These are phyloP conservation scores for Tolmerus cingulatus DNA, from an alignment of 2,888 invertebrate genomes.

Conservation along the genomic window DNA sequence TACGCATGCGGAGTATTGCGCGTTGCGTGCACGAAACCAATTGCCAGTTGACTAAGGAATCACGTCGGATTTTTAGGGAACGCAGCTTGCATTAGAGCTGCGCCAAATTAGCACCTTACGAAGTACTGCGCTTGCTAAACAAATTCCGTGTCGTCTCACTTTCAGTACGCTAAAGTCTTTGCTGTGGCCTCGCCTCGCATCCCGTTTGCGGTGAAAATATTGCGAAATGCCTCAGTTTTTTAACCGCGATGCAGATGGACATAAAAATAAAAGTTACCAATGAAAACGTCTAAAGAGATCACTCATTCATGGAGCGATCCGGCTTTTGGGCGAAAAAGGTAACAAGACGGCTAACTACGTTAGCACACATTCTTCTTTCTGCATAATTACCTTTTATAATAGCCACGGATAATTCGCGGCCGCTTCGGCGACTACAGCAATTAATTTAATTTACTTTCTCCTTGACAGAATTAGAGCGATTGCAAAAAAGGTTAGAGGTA, in stretches of 20 bases:
- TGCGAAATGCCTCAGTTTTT: background rate
- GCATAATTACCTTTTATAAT: background rate
- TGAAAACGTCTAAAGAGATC: constrained; percentile 4
- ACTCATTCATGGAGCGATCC: background rate
- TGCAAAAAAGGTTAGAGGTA: background rate
- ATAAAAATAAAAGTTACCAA: constrained; percentile 22
- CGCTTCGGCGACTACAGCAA: background rate
- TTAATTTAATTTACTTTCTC: constrained; percentile 14
- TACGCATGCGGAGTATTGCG: background rate
- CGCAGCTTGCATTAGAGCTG: background rate
- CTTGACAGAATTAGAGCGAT: constrained; percentile 4
- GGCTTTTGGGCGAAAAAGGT: constrained; percentile 11
- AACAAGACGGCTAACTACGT: background rate
- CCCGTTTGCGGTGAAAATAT: background rate
- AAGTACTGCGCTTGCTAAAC: background rate
- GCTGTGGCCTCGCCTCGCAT: background rate
- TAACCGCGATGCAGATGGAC: background rate
- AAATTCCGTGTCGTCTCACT: background rate
- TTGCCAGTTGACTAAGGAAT: background rate
- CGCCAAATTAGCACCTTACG: background rate
- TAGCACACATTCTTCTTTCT: constrained; percentile 24
- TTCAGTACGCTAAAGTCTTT: background rate
- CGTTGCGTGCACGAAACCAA: background rate
- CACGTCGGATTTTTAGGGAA: background rate
- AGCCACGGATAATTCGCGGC: background rate